Evolutionary conservation across 1,140 invertebrate species (phyloP), one percentile per base, ranked within the genome.

Genomic region (Panagrolaimus sp.): DNA sequence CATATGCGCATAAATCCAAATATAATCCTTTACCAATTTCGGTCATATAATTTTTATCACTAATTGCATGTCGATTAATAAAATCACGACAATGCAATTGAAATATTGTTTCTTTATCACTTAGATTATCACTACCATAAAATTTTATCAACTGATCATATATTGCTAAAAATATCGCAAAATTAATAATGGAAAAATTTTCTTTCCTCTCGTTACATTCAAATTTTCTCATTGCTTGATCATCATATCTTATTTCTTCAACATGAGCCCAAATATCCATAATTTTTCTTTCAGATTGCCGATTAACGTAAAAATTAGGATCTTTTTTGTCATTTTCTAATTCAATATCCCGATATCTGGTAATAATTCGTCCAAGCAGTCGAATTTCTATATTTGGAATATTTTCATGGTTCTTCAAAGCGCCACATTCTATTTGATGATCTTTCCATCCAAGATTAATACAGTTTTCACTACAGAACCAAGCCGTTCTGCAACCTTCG

Each of bases 1-100:
- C 81, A 45, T 82, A 82, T 0, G 76, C 70, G 67, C 80, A 83
- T 4, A 82, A 67, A 68, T 82, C 80, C 47, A 83, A 67, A 64
- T 83, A 82, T 5, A 82, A 68, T n/a, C 80, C 80, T 61, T 81
- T 81, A 62, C 79, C 79, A 65, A 81, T 83, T 79, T 81, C 79
- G 69, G 82, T 82, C 43, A 78, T 38, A 43, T 81, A 81, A 23
- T 63, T 66, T 23, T 66, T 69, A 66, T 81, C 79, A 63, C 78
- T 78, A 47, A 81, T 81, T 8, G 81, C 80, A 61, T 82, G 80
- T 9, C 80, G 68, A 68, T 82, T 82, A 31, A 82, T 82, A 63
- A 80, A 82, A 65, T 82, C 75, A 57, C 80, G 76, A 65, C 82
- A 82, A 69, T 82, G 80, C 43, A 82, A 68, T 65, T 82, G 68